These are phyloP conservation scores for Terrapene triunguis DNA, from an alignment of 2,113 vertebrate species.

Conservation along the genomic window DNA sequence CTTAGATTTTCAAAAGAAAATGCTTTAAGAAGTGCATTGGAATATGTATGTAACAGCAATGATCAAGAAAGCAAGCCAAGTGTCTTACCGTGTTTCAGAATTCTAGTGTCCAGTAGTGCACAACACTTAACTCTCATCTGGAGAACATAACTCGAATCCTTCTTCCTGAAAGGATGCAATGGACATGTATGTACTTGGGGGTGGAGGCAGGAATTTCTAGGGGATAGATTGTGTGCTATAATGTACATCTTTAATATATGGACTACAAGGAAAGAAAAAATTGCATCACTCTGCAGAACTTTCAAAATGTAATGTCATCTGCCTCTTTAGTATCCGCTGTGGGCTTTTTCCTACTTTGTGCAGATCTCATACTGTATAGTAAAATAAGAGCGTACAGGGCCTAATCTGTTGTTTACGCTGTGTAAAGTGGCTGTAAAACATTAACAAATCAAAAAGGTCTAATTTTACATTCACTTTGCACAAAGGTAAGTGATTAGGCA, in stretches of 20 bases:
- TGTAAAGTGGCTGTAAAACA: background rate
- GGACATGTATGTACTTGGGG: background rate
- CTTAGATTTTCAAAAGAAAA: background rate
- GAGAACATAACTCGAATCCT: background rate
- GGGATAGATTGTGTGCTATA: fast-evolving
- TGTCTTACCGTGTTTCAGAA: background rate
- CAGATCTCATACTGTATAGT: background rate
- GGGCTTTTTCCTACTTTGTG: background rate
- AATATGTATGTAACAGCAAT: background rate
- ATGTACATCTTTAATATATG: background rate
- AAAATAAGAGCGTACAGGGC: background rate
- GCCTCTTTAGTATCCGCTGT: no score
- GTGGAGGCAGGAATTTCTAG: background rate
- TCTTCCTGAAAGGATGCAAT: background rate
- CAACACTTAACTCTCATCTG: background rate
- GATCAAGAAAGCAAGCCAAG: background rate
- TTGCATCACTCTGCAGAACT: background rate
- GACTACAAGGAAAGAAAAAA: background rate
- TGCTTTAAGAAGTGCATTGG: background rate
- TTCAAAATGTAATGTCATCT: background rate
- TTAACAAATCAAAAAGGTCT: background rate
- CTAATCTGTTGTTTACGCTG: background rate
- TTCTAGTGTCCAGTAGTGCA: background rate
- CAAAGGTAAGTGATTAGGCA: background rate
- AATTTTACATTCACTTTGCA: background rate